Evolutionary conservation across 2,888 invertebrate genomes (phyloP), one percentile per base, ranked within the genome.

Genomic region (Orthosia cruda): DNA sequence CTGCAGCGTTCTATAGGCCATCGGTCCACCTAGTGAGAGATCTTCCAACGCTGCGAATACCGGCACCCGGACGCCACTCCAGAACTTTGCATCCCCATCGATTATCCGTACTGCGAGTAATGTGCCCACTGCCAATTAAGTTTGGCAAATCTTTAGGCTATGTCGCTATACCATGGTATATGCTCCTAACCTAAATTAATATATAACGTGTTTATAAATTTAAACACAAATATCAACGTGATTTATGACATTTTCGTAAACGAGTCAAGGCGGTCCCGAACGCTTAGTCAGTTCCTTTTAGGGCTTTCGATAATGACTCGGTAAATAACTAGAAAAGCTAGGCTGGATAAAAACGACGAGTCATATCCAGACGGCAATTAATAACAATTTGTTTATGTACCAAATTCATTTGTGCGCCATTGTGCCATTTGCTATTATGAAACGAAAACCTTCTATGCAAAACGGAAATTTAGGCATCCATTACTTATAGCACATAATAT

Each of bases 241-340:
- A 77, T 84, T 83, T 79, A 81, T 81, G 71, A 70, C 18, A 68
- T 71, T 65, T 62, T 81, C 52, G 63, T 74, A 54, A 71, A 81
- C 77, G 70, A 74, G 52, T 69, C 74, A 73, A 71, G 74, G 75
- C 65, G 20, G 76, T 74, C 66, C 68, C 69, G 54, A 76, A 65
- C 55, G 81, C 79, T 79, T 74, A 73, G 75, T 83, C 84, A 84
- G 85, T 86, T 86, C 76, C 76, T 81, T 87, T 81, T 86, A 84
- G 83, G 80, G 83, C 86, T 87, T 85, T 85, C 88, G 89, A 82
- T 87, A 88, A 86, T 87, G 87, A 87, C 81, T 86, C 82, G 61
- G 87, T 86, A 89, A 83, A 87, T 85, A 77, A 80, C 85, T 84
- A 80, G 77, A 67, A 81, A 77, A 85, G 86, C 81, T 81, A 86